Evolutionary conservation across 2,797 vertebrate species (phyloP).

Genomic region (Tadarida brasiliensis): DNA sequence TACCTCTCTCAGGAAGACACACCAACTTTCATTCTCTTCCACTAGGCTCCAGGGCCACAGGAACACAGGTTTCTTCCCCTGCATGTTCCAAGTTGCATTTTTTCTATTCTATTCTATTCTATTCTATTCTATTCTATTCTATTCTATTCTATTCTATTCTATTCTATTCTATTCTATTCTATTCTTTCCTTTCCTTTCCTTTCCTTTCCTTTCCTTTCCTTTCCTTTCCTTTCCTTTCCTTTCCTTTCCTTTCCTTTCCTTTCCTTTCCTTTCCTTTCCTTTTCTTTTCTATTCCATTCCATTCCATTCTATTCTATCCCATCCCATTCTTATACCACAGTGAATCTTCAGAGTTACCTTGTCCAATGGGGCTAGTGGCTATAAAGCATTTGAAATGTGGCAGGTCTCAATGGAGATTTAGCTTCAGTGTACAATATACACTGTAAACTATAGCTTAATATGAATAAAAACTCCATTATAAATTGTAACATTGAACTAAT

Average conservation of each 20-base stretch:
- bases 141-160: background rate
- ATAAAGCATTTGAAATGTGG: background rate
- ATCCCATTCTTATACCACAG: background rate
- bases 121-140: too few species aligned
- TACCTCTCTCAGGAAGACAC: background rate
- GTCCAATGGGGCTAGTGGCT: background rate
- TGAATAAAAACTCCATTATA: background rate
- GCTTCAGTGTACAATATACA: background rate
- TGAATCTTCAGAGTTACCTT: background rate
- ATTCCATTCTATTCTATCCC: background rate
- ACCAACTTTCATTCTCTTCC: background rate
- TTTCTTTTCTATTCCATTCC: background rate
- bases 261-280: too few species aligned
- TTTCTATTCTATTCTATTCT: background rate
- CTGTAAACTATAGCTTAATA: background rate
- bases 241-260: too few species aligned
- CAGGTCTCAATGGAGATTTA: background rate
- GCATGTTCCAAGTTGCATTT: background rate
- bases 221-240: background rate
- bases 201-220: background rate
- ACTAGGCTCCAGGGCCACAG: background rate
- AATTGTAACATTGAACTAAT: conserved; percentile 3
- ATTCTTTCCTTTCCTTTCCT: too few species aligned
- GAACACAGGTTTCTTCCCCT: background rate
- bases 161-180: too few species aligned